Evolutionary conservation across 2,797 vertebrate genomes (phyloP), one percentile per base, ranked within the genome.

Genomic region (Microhierax caerulescens): DNA sequence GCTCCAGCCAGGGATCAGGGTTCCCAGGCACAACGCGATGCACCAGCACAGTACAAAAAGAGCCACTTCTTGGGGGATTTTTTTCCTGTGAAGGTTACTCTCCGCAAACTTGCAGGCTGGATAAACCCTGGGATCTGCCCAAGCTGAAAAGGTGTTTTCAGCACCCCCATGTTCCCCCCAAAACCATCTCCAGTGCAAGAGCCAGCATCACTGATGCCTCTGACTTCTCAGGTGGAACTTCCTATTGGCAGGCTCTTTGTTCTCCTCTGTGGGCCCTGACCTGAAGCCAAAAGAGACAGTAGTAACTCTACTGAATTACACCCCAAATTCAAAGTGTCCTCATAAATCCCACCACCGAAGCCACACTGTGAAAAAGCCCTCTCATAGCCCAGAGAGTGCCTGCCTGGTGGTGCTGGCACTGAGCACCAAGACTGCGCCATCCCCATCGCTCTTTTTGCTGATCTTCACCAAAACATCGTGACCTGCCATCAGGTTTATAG

Each of bases 111-210:
- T 64, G 22, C 20, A 82, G 36, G 39, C 64, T 89, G 57, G 22
- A 79, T 70, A 56, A 88, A 67, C n/a, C 41, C 54, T 47, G 17
- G 9, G 14, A 9, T 47, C 32, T 63, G 45, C 15, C 24, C 53
- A 72, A 77, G 72, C 36, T 39, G 27, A 59, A 85, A 70, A 81
- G 51, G 21, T 11, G 15, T 65, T 91, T 77, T 74, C 51, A 72
- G 30, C 7, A 4, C 8, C 9, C 15, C 8, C 16, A 15, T 0
- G 0, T 28, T 87, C 9, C 41, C 45, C 47, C 2, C 0, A 23
- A 84, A 82, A 22, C 6, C 13, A 57, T 47, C 22, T 18, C 14
- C 10, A 10, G 20, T 15, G 51, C 47, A 76, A 68, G 7, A 78
- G 24, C 19, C 7, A 5, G 41, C 22, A 81, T 43, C 64, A 51